phyloP scores from a whole-genome alignment of 2,797 vertebrate genomes.

The Hirundo rustica region DNA sequence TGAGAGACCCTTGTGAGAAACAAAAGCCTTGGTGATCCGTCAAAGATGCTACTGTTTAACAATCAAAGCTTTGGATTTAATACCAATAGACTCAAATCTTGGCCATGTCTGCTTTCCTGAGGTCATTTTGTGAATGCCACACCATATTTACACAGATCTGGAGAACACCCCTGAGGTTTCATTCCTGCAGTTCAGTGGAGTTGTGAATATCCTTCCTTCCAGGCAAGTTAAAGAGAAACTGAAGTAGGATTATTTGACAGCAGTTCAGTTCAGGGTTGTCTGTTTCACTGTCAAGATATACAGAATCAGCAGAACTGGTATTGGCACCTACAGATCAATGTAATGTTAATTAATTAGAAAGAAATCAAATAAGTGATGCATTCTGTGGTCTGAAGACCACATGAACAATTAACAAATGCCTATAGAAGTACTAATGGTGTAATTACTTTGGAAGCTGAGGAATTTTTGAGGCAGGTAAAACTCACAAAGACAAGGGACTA shows the following conservation, averaged over 20 bases:
- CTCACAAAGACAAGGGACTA: neutral
- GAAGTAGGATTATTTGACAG: neutral
- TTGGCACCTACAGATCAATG: neutral
- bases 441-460: neutral
- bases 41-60: neutral
- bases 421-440: neutral
- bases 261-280: neutral
- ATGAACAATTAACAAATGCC: fast-evolving
- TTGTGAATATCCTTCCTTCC: neutral
- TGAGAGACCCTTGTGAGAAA: neutral
- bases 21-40: neutral
- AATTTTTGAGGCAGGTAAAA: neutral
- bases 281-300: neutral
- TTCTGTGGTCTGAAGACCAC: neutral
- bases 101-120: neutral
- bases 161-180: neutral
- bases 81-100: neutral
- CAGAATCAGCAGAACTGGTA: neutral
- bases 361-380: neutral
- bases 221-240: neutral
- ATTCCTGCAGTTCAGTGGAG: neutral
- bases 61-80: neutral
- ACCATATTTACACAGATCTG: neutral
- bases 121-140: neutral
- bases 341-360: neutral